A percentile compares a stretch with the other conserved stretches of the same genome.
phyloP scores from a whole-genome alignment of 2,113 vertebrate species.

The Tursiops truncatus region DNA sequence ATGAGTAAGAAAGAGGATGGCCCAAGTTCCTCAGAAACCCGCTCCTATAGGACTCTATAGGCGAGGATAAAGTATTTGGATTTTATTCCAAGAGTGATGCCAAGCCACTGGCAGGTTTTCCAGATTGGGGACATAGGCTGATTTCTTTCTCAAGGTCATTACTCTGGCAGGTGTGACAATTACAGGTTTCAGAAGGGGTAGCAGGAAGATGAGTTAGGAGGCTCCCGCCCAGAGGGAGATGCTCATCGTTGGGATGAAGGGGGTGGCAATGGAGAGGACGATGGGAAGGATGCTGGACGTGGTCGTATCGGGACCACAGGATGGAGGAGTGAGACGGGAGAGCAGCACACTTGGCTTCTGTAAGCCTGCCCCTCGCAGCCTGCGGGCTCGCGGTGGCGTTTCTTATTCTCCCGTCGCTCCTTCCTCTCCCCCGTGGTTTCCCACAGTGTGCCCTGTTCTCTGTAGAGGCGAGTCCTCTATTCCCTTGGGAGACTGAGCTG shows the following conservation, averaged over 20 bases:
- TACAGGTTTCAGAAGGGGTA: accelerated
- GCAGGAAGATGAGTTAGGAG: neutral
- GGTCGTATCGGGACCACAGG: accelerated
- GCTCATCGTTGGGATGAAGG: accelerated
- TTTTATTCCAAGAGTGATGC: neutral
- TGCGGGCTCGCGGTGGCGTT: accelerated
- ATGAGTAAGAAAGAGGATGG: accelerated
- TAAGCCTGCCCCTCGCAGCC: accelerated
- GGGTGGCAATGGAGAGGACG: neutral
- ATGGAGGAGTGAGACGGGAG: too few relatives aligned
- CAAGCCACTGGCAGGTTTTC: neutral
- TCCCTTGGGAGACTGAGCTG: neutral
- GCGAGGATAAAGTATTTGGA: neutral
- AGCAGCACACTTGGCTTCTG: accelerated
- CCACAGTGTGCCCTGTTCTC: accelerated
- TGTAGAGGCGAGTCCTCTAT: neutral
- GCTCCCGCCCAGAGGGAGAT: neutral
- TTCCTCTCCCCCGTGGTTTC: neutral
- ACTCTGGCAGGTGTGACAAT: neutral
- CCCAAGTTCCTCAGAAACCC: neutral
- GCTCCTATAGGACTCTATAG: neutral
- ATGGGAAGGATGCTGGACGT: accelerated
- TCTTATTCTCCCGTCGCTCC: neutral
- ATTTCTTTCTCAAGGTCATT: neutral
- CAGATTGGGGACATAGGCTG: neutral